phyloP scores from a whole-genome alignment of 1,140 invertebrate genomes.

The Sitobion miscanthi region DNA sequence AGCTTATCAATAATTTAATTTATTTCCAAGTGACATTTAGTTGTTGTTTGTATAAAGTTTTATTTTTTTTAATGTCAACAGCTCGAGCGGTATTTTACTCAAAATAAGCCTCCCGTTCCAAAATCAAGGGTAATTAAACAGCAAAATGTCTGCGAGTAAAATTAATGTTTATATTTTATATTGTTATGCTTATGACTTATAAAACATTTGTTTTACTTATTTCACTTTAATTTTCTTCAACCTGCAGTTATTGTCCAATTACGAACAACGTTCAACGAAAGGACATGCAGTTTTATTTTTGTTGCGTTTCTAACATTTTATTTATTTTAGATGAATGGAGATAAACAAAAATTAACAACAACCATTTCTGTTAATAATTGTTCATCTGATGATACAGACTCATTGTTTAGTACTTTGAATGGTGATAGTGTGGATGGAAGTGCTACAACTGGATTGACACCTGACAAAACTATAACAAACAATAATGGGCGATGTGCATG shows the following conservation, averaged over 20 bases:
- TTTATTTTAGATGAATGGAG: conserved; percentile 44
- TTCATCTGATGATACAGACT: conserved; percentile 53
- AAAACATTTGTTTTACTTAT: conserved; percentile 47
- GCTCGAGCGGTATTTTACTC: conserved; percentile 94
- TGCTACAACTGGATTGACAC: background rate
- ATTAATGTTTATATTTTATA: conserved; percentile 41
- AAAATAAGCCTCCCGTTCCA: conserved; percentile 77
- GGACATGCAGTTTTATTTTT: conserved; percentile 30
- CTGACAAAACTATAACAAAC: conserved; percentile 26
- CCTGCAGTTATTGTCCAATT: conserved; percentile 27
- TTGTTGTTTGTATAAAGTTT: conserved; percentile 55
- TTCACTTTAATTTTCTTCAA: background rate
- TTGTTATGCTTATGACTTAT: background rate
- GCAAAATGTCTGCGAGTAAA: background rate
- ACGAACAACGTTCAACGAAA: background rate
- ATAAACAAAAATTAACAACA: conserved; percentile 41
- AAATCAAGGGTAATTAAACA: conserved; percentile 73
- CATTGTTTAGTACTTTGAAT: conserved; percentile 48
- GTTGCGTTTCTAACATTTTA: background rate
- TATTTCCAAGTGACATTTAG: background rate
- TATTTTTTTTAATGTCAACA: conserved; percentile 62
- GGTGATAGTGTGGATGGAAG: conserved; percentile 40
- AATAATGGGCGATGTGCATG: background rate
- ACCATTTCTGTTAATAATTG: background rate
- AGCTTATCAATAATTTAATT: background rate